Evolutionary conservation across 53 echinoderm and acorn worm genomes (phyloP).

Genomic region (Zoroaster sp.): DNA sequence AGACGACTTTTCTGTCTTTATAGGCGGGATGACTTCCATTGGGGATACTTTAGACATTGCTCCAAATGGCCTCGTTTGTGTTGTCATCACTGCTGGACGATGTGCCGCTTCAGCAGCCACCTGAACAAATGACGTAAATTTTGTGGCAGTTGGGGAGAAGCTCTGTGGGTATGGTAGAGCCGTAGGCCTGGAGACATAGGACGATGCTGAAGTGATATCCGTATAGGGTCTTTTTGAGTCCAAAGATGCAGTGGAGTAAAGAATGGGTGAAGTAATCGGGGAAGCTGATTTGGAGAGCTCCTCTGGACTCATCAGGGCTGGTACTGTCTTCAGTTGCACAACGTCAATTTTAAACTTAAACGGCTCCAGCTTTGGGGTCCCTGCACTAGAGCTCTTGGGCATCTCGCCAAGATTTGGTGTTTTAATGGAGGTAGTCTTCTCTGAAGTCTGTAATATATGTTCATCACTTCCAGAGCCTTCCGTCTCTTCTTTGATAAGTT

Average conservation of each 20-base stretch:
- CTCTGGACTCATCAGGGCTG: slow-evolving; percentile 71
- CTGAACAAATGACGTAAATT: slow-evolving; percentile 37
- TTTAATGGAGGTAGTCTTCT: slow-evolving; percentile 49
- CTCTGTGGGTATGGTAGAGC: slow-evolving; percentile 49
- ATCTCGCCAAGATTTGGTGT: slow-evolving; percentile 55
- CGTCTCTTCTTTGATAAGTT: slow-evolving; percentile 87
- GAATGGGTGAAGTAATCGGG: slow-evolving; percentile 1
- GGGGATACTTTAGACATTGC: slow-evolving; percentile 46
- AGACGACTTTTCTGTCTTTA: slow-evolving; percentile 44
- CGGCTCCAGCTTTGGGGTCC: slow-evolving; percentile 81
- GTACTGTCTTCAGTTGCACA: slow-evolving; percentile 81
- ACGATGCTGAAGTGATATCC: not conserved
- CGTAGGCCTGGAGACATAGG: slow-evolving; percentile 26
- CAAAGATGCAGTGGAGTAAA: slow-evolving; percentile 32
- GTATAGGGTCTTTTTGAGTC: slow-evolving; percentile 27
- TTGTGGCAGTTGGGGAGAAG: slow-evolving; percentile 44
- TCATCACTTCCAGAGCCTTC: slow-evolving; percentile 63
- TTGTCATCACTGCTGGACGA: slow-evolving; percentile 29
- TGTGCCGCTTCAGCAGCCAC: slow-evolving; percentile 47
- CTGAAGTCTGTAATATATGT: slow-evolving; percentile 17
- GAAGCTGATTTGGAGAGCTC: slow-evolving; percentile 3
- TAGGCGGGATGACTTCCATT: slow-evolving; percentile 24
- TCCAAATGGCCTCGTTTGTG: slow-evolving; percentile 36
- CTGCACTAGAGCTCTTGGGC: slow-evolving; percentile 64
- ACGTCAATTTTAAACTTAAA: slow-evolving; percentile 95